Conservation (phyloP, 2,888 invertebrate genomes). For the Agonopterix arenella region DNA sequence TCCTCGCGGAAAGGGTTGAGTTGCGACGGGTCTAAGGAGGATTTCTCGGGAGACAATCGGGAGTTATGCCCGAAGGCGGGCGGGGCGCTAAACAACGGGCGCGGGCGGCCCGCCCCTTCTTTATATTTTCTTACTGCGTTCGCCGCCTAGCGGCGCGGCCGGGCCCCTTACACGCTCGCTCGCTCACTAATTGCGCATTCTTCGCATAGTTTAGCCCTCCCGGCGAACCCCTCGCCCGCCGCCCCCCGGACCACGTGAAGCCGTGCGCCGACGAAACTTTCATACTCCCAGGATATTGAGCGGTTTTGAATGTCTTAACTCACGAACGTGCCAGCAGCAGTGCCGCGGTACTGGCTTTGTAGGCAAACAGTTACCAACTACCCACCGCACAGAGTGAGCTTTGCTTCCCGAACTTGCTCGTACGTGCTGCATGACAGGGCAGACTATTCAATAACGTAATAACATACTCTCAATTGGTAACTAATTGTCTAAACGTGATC, state of each 20-base stretch:
- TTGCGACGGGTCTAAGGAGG: conserved; percentile 70
- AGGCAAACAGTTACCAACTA: conserved; percentile 59
- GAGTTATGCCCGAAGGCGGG: conserved; percentile 75
- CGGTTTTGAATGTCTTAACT: conserved; percentile 78
- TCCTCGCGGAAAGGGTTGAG: conserved; percentile 70
- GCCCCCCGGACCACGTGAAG: conserved; percentile 73
- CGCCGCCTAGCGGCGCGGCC: conserved; percentile 75
- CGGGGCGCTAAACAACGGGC: conserved; percentile 76
- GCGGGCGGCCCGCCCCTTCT: conserved; percentile 79
- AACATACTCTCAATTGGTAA: background rate
- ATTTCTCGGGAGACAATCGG: conserved; percentile 75
- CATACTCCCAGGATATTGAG: conserved; percentile 75
- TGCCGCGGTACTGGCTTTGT: conserved; percentile 54
- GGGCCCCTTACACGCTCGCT: conserved; percentile 82
- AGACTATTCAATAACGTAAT: conserved; percentile 3
- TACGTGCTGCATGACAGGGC: background rate
- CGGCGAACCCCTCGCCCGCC: conserved; percentile 74
- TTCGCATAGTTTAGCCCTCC: conserved; percentile 95
- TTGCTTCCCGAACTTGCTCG: conserved; percentile 24
- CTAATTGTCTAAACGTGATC: background rate
- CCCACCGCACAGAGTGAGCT: conserved; percentile 33
- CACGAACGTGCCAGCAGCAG: conserved; percentile 63
- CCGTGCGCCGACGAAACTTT: conserved; percentile 75
- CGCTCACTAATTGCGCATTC: conserved; percentile 97
- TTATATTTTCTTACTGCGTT: conserved; percentile 83